Conservation (phyloP, 1,140 invertebrate species). For the Zaprionus inermis region DNA sequence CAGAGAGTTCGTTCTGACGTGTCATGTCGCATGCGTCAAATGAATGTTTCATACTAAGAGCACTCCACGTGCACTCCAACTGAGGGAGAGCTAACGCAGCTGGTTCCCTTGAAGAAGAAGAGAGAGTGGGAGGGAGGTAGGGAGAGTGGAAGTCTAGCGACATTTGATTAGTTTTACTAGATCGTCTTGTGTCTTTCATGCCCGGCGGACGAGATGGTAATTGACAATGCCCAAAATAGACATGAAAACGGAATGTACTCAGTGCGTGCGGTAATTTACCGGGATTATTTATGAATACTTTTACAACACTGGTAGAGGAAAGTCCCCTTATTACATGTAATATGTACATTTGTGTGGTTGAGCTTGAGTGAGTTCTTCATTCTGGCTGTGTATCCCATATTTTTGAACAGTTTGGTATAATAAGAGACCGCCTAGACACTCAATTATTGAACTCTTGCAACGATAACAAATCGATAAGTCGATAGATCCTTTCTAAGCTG, state of each 20-base stretch:
- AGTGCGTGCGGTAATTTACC: constrained; percentile 52
- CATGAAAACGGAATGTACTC: constrained; percentile 34
- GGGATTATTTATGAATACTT: constrained; percentile 58
- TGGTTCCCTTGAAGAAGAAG: constrained; percentile 49
- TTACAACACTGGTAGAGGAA: constrained; percentile 6
- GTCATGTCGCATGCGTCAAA: constrained; percentile 78
- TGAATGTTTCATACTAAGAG: constrained; percentile 74
- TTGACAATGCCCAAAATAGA: constrained; percentile 63
- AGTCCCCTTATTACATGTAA: neutral
- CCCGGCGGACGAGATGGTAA: constrained; percentile 56
- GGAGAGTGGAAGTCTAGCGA: constrained; percentile 18
- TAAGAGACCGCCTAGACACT: no score
- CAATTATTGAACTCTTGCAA: no score
- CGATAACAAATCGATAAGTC: no score
- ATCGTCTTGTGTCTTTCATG: constrained; percentile 57
- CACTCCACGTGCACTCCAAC: constrained; percentile 21
- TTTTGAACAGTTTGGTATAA: no score
- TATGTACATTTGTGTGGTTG: neutral
- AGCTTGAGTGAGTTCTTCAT: neutral
- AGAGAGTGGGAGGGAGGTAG: neutral
- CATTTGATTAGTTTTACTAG: constrained; percentile 79
- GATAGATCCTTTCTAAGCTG: no score
- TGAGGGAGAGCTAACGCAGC: constrained; percentile 6
- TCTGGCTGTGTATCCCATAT: neutral
- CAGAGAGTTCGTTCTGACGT: constrained; percentile 32